A percentile compares a stretch with the other conserved stretches of the same genome.
Evolutionary conservation across 2,797 vertebrate genomes (phyloP).

Genomic region (Menidia menidia): DNA sequence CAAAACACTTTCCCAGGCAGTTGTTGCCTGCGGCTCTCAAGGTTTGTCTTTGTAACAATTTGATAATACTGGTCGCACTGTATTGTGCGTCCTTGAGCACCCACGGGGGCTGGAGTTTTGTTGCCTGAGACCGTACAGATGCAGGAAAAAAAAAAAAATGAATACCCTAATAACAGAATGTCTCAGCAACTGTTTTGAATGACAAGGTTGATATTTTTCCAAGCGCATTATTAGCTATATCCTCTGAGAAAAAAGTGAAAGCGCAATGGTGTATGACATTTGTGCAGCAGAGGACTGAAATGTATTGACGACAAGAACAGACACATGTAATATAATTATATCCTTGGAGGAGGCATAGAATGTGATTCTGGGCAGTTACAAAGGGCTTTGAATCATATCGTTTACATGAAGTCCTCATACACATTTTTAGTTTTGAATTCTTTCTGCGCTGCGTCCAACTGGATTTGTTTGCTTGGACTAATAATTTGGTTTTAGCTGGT

Average conservation of each 20-base stretch:
- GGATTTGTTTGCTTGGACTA: conserved; percentile 57
- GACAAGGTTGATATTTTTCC: conserved; percentile 79
- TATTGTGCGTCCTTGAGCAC: conserved; percentile 77
- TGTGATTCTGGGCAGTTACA: conserved; percentile 47
- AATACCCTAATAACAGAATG: conserved; percentile 33
- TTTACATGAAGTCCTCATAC: conserved; percentile 51
- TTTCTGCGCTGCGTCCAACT: conserved; percentile 29
- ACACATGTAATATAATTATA: conserved; percentile 54
- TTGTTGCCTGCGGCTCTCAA: conserved; percentile 77
- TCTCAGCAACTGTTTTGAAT: conserved; percentile 68
- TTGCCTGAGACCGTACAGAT: conserved; percentile 61
- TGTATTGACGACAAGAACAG: conserved; percentile 48
- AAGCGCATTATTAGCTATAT: conserved; percentile 69
- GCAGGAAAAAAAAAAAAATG: conserved; percentile 21
- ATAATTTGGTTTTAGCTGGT: conserved; percentile 19
- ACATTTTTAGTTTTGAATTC: conserved; percentile 58
- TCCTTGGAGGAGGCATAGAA: conserved; percentile 36
- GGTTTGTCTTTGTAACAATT: conserved; percentile 80
- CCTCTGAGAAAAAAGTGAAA: conserved; percentile 56
- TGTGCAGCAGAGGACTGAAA: conserved; percentile 44
- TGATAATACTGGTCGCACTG: conserved; percentile 79
- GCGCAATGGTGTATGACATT: conserved; percentile 46
- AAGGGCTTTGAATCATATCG: conserved; percentile 59
- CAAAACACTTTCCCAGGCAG: conserved; percentile 74
- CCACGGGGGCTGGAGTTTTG: conserved; percentile 72